Base-by-base conservation (phyloP, 1,140 invertebrate species). In the Mya arenaria region DNA sequence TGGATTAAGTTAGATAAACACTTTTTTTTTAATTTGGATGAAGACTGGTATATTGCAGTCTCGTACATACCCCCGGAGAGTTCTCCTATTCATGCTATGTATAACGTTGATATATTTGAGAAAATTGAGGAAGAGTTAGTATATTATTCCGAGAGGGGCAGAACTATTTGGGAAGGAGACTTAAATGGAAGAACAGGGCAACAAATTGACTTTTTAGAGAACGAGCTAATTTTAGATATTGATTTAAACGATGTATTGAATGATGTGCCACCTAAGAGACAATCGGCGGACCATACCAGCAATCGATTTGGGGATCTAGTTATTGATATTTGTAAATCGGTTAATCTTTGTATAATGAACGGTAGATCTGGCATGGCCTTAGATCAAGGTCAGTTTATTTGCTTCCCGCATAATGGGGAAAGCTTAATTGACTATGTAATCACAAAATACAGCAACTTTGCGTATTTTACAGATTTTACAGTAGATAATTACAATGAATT, bases 401-500 rank as follows among this genome's bases (percentile, higher is more conserved):
- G 44, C 30, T 32, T 63, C 19, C 28, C 6, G 19, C 60, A 63
- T 30, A 63, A 63, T 36, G 65, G 65, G 8, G 36, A 37, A 37
- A 68, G 65, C 25, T 37, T 68, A 68, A 44, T 68, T 4, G 65
- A 68, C 34, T 68, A 68, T 41, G 34, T 68, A 4, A 6, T 68
- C 5, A 68, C 65, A 4, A 25, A 23, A 17, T 44, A 68, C 34
- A 28, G 39, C 34, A 68, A 68, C 44, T 68, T 68, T 68, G 8
- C 37, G 3, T 39, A 15, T 3, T 6, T 68, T 37, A 37, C 37
- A 44, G 23, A 6, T 13, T 68, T 39, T 41, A 44, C 17, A 23
- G 65, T 39, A 37, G 19, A 68, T n/a, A 6, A 37, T 10, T 68
- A n/a, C 34, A 39, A 68, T 8, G 39, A 37, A 34, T 28, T 6